Evolutionary conservation across 2,797 vertebrate genomes (phyloP).

Genomic region (Lutjanus campechanus): DNA sequence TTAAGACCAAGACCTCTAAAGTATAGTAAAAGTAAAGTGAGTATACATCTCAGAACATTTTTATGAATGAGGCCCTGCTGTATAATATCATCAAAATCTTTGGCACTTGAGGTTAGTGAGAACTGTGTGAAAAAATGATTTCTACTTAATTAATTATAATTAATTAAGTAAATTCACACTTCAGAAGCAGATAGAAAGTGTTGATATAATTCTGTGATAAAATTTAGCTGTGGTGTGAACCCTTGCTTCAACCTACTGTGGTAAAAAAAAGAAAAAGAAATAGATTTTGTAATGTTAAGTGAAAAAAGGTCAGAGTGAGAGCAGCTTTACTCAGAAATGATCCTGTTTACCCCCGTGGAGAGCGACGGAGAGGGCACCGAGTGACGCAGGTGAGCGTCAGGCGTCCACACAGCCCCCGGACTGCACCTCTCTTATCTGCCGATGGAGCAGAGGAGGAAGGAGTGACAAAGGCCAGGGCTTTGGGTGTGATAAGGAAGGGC

Average conservation of each 20-base stretch:
- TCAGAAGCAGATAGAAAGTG: neutral
- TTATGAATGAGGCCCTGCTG: neutral
- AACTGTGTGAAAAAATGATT: neutral
- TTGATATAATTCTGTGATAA: neutral
- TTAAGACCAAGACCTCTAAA: too few relatives aligned
- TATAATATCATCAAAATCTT: neutral
- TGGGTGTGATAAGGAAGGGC: constrained; percentile 89
- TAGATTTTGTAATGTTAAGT: constrained; percentile 20
- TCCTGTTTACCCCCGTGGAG: constrained; percentile 78
- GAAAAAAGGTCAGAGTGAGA: constrained; percentile 67
- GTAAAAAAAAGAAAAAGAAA: neutral
- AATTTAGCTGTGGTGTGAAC: neutral
- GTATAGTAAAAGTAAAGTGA: too few relatives aligned
- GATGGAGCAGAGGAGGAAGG: constrained; percentile 74
- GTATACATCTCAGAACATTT: too few relatives aligned
- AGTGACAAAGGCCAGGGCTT: constrained; percentile 90
- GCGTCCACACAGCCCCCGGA: constrained; percentile 79
- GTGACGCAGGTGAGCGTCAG: constrained; percentile 89
- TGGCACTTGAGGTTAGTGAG: neutral
- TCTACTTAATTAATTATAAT: neutral
- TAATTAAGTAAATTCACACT: neutral
- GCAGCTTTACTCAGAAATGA: constrained; percentile 67
- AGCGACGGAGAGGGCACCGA: constrained; percentile 84
- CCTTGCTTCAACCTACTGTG: constrained; percentile 8
- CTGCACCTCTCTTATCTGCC: constrained; percentile 83